Evolutionary conservation across 1,140 invertebrate species (phyloP).

Genomic region (Atta cephalotes): DNA sequence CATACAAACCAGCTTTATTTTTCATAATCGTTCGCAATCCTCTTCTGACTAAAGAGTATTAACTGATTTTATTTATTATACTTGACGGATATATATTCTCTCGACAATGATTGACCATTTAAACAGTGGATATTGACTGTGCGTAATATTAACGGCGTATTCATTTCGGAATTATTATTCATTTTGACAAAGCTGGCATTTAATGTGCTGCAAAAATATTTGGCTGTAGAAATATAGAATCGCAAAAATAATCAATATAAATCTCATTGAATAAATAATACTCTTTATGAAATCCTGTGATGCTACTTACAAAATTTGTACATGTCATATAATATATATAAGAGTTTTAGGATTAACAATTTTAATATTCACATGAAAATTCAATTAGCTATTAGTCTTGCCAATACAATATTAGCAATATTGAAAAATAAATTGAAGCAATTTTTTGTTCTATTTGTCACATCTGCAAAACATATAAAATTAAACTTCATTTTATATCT

Average conservation of each 20-base stretch:
- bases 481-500: not conserved
- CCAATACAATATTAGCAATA: not conserved
- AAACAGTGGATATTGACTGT: slow-evolving; percentile 51
- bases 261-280: slow-evolving; percentile 27
- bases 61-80: slow-evolving; percentile 53
- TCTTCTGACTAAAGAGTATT: slow-evolving; percentile 42
- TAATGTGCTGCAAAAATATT: slow-evolving; percentile 38
- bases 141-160: slow-evolving; percentile 40
- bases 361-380: not conserved
- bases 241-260: slow-evolving; percentile 33
- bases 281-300: not conserved
- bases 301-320: not conserved
- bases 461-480: not conserved
- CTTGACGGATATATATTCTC: slow-evolving; percentile 49
- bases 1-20: slow-evolving; percentile 43
- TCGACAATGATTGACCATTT: slow-evolving; percentile 46
- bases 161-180: slow-evolving; percentile 39
- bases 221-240: not conserved
- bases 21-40: slow-evolving; percentile 62
- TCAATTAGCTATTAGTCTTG: not conserved
- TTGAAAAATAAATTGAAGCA: not conserved
- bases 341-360: not conserved
- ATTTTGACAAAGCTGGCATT: slow-evolving; percentile 42
- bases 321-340: not conserved
- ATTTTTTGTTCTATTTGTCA: not conserved